A percentile compares a stretch with the other conserved stretches of the same genome.
phyloP scores from a whole-genome alignment of 1,140 invertebrate species.

The Drosophila dunni region DNA sequence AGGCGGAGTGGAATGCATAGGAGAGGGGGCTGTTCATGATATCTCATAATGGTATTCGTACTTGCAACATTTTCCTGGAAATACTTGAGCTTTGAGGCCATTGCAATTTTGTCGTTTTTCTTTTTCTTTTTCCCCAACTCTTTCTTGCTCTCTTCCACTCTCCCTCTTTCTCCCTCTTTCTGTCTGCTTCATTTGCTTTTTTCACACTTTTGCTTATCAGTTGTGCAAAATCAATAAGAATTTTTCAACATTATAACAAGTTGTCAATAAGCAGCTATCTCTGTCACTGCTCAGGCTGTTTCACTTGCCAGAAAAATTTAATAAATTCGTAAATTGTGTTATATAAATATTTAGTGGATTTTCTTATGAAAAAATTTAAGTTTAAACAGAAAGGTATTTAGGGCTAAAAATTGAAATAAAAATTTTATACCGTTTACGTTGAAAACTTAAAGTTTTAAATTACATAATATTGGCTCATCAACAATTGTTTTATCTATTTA shows the following conservation, averaged over 20 bases:
- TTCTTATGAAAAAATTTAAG: no score
- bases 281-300: background rate
- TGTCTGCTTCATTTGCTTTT: no score
- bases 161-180: no score
- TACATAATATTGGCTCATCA: no score
- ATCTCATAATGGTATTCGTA: conserved; percentile 5
- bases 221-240: conserved; percentile 39
- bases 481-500: no score
- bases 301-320: background rate
- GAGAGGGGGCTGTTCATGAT: background rate
- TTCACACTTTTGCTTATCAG: conserved; percentile 12
- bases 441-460: no score
- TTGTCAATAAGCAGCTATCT: conserved; percentile 20
- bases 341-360: no score
- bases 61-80: conserved; percentile 69
- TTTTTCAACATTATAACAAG: conserved; percentile 32
- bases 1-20: no score
- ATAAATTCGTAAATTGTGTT: no score
- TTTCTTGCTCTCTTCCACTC: background rate
- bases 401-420: no score
- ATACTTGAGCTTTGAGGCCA: conserved; percentile 55
- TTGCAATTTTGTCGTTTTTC: conserved; percentile 40
- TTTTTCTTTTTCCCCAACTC: background rate
- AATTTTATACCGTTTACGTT: no score
- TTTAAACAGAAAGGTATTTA: no score